Percentiles rank a stretch among this genome's conserved stretches.
Evolutionary conservation across 2,113 vertebrate genomes (phyloP).

Genomic region (Todiramphus chloris): DNA sequence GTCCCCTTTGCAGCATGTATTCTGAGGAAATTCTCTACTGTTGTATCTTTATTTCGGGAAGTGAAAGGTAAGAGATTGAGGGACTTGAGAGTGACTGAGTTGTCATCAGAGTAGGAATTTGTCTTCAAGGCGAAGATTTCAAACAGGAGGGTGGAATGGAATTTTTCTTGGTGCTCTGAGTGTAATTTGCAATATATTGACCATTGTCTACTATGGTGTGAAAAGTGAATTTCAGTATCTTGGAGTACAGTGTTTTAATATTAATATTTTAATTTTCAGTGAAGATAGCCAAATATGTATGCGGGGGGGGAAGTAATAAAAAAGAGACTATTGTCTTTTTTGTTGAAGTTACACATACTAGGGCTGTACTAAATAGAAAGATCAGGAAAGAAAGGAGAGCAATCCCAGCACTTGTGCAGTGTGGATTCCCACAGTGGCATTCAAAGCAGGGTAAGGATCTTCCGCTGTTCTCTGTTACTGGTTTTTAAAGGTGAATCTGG

Average conservation of each 20-base stretch:
- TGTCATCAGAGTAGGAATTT: background rate
- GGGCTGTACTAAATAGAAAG: background rate
- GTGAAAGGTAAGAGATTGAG: background rate
- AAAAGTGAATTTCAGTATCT: background rate
- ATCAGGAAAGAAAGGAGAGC: background rate
- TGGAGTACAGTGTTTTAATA: background rate
- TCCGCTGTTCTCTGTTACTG: slow-evolving; percentile 2
- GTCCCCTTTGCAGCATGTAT: background rate
- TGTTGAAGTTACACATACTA: background rate
- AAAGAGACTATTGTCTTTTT: background rate
- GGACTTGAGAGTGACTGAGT: background rate
- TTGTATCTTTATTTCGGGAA: background rate
- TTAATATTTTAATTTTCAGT: background rate
- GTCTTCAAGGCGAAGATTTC: background rate
- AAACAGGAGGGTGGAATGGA: background rate
- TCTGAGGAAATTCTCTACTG: background rate
- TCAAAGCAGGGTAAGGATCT: background rate
- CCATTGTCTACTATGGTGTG: background rate
- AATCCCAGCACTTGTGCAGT: background rate
- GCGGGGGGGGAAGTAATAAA: no score
- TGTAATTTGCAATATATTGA: background rate
- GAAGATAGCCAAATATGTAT: background rate
- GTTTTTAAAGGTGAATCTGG: slow-evolving; percentile 50
- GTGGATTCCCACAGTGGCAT: slow-evolving; percentile 18
- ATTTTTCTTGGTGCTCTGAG: background rate